These are phyloP conservation scores for Neoniphon sammara DNA, from an alignment of 2,797 vertebrate genomes.

Conservation along the genomic window DNA sequence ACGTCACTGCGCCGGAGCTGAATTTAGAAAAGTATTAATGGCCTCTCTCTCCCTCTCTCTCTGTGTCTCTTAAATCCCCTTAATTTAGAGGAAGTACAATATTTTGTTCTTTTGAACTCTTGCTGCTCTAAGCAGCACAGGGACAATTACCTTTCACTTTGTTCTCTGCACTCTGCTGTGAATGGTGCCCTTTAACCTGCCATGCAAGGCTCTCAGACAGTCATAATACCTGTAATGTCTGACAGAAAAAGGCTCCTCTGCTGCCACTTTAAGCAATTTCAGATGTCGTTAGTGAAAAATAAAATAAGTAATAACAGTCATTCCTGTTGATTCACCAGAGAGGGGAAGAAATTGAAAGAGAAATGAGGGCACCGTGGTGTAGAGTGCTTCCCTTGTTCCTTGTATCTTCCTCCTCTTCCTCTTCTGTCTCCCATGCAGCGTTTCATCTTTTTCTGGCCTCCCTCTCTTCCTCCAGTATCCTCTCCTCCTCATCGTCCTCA, in stretches of 20 bases:
- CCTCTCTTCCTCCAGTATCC: neutral
- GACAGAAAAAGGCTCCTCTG: neutral
- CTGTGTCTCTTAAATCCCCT: neutral
- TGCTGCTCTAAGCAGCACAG: neutral
- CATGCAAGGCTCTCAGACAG: neutral
- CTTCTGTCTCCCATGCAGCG: neutral
- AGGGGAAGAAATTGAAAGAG: neutral
- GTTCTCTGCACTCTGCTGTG: neutral
- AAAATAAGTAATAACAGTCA: slow-evolving; percentile 10
- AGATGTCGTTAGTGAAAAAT: neutral
- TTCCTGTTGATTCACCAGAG: neutral
- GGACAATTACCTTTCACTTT: neutral
- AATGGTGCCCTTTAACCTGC: neutral
- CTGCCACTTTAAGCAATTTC: slow-evolving; percentile 2
- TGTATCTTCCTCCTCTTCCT: no score
- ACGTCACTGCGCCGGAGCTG: neutral
- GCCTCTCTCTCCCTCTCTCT: no score
- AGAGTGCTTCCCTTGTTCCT: neutral
- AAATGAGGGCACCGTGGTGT: no score
- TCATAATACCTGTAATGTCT: neutral
- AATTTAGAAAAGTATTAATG: neutral
- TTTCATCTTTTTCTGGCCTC: neutral
- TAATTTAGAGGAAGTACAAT: neutral
- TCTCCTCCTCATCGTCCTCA: neutral
- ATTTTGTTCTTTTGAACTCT: neutral